phyloP scores from a whole-genome alignment of 2,113 vertebrate genomes.

The Motacilla alba region DNA sequence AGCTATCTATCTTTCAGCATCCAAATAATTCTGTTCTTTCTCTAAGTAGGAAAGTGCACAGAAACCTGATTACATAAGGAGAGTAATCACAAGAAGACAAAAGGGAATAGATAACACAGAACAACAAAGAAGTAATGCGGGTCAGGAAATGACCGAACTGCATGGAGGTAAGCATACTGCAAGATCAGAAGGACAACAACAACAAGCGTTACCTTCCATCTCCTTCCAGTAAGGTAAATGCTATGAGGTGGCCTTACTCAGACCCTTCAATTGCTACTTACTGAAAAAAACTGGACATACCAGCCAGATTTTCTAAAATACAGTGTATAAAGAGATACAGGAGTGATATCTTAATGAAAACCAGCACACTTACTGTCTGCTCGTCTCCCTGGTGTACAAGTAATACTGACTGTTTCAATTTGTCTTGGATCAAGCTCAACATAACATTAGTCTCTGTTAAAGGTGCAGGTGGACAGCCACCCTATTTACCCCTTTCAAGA shows the following conservation, averaged over 20 bases:
- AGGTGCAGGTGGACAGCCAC: background rate
- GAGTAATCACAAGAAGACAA: background rate
- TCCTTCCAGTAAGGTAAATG: background rate
- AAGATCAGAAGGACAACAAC: background rate
- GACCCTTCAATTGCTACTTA: background rate
- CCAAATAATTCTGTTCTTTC: background rate
- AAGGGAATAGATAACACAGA: background rate
- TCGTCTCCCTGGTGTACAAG: background rate
- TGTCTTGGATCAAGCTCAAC: background rate
- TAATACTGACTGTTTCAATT: background rate
- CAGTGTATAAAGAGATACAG: background rate
- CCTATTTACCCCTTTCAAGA: background rate
- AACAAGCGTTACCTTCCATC: background rate
- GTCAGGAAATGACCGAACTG: background rate
- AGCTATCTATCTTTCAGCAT: background rate
- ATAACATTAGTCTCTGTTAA: background rate
- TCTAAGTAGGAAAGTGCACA: background rate
- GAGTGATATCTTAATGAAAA: background rate
- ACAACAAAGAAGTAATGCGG: background rate
- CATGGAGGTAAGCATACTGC: background rate
- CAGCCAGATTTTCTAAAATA: background rate
- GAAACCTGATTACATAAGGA: background rate
- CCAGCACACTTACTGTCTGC: background rate
- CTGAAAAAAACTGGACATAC: background rate
- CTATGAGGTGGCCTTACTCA: background rate